Evolutionary conservation across 2,797 vertebrate genomes (phyloP).

Genomic region (Premnoplex brunnescens): DNA sequence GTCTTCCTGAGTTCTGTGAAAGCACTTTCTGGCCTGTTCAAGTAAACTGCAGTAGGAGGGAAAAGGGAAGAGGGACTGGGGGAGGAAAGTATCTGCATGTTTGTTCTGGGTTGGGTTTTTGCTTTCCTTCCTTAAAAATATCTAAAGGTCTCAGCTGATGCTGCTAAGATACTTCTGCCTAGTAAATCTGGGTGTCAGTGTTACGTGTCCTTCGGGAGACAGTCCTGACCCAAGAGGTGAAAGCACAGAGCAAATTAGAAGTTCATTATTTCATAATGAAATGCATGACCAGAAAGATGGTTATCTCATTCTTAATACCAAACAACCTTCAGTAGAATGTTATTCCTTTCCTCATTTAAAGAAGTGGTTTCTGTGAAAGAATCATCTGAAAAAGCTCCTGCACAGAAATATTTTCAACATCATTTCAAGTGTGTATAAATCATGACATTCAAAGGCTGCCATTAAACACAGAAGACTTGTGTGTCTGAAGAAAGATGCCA

Average conservation of each 20-base stretch:
- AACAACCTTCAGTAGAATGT: neutral
- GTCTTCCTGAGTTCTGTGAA: neutral
- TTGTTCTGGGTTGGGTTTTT: neutral
- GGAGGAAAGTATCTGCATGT: neutral
- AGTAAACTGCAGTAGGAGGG: neutral
- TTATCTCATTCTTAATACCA: neutral
- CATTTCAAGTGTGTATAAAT: constrained; percentile 16
- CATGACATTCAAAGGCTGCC: constrained; percentile 13
- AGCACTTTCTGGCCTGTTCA: neutral
- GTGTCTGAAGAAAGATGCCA: constrained; percentile 1
- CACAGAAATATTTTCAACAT: neutral
- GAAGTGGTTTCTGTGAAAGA: neutral
- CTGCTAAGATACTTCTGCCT: neutral
- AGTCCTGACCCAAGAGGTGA: neutral
- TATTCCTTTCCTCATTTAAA: neutral
- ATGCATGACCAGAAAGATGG: neutral
- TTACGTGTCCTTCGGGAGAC: neutral
- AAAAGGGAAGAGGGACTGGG: neutral
- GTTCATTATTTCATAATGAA: neutral
- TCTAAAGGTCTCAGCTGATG: neutral
- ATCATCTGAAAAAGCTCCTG: neutral
- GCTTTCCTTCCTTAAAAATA: neutral
- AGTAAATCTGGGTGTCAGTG: neutral
- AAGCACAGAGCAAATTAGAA: rapidly evolving
- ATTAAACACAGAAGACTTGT: constrained; percentile 24